Evolutionary conservation across 2,888 invertebrate species (phyloP).

Genomic region (Catonia carolina): DNA sequence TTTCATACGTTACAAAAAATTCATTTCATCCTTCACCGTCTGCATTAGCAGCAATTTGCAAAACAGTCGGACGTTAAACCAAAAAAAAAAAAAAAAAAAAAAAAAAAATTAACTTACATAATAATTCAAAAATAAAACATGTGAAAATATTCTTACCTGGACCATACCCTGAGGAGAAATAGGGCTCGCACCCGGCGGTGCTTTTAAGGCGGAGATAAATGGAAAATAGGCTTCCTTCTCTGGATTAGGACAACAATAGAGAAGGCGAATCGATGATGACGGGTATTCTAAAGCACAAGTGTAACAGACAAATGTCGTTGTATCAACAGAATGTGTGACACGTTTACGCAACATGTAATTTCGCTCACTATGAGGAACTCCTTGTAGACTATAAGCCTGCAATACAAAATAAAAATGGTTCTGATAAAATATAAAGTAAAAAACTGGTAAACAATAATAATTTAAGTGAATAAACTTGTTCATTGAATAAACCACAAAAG

Average conservation of each 20-base stretch:
- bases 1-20: too few species aligned
- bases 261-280: slow-evolving; percentile 68
- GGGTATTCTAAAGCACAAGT: slow-evolving; percentile 78
- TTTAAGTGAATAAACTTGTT: neutral
- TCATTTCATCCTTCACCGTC: too few species aligned
- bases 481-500: too few species aligned
- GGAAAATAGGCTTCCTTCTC: slow-evolving; percentile 76
- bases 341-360: slow-evolving; percentile 75
- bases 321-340: slow-evolving; percentile 56
- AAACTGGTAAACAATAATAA: slow-evolving; percentile 22
- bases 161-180: slow-evolving; percentile 73
- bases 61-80: too few species aligned
- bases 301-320: slow-evolving; percentile 78
- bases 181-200: slow-evolving; percentile 78
- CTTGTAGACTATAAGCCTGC: slow-evolving; percentile 52
- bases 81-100: too few species aligned
- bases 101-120: too few species aligned
- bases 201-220: slow-evolving; percentile 72
- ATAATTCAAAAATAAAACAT: too few species aligned
- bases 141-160: too few species aligned
- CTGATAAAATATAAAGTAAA: neutral
- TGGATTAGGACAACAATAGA: slow-evolving; percentile 55
- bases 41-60: too few species aligned
- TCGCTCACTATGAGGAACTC: slow-evolving; percentile 67
- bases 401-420: neutral